Base-by-base conservation (phyloP, 2,113 vertebrate species). In the Pseudorasbora parva region DNA sequence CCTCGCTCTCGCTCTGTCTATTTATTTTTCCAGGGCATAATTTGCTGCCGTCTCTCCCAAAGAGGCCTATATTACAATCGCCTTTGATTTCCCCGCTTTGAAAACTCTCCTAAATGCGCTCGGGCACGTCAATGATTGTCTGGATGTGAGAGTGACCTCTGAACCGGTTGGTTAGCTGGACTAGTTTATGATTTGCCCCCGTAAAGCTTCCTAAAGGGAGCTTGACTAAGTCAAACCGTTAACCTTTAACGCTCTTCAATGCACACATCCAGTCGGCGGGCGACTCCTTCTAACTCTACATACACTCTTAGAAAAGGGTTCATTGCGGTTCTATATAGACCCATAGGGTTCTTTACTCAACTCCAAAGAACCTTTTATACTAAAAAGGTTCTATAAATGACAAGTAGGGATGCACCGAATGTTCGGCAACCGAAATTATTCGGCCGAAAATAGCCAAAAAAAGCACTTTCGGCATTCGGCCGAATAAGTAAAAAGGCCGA, bases 21-120 rank as follows among this genome's bases (percentile, higher is more conserved):
- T 92, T 93, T 91, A 90, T 89, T 92, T 90, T 91, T 85, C 80
- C 74, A 87, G 82, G 85, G 89, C 90, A 8, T 91, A 89, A 91
- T 93, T 82, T 84, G 51, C 51, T 21, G 51, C 51, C 6, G 17
- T 54, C 51, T 86, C 86, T 19, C n/a, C 30, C 8, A 41, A 11
- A 54, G 17, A 76, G 59, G 37, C 15, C 23, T 80, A 47, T 11
- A 66, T 66, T n/a, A 80, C 87, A 87, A 89, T 92, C 92, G 91
- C 90, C 88, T 92, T 89, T 91, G 84, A 82, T 66, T 62, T 47
- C 5, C 17, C 57, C 21, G 30, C 54, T 57, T n/a, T 59, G 54
- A 37, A 60, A 78, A 74, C 87, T 86, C 86, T 90, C 91, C 45
- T 47, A 19, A 51, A 17, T 5, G 17, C 17, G 17, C 51, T 54